Conservation (phyloP, 2,888 invertebrate genomes). For the Tromatobia lineatoria region DNA sequence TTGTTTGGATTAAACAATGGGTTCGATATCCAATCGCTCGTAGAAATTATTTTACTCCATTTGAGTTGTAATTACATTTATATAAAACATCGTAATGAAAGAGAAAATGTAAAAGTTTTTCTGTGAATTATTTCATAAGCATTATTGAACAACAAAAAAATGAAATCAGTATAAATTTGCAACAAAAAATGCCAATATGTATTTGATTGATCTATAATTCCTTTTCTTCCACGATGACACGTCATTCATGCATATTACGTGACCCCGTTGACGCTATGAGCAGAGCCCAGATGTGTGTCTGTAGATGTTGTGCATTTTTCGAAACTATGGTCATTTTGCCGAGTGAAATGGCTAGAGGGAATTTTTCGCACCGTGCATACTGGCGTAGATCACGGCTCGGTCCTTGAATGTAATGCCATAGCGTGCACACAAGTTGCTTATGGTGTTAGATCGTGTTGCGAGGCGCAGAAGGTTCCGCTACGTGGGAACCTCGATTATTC, state of each 20-base stretch:
- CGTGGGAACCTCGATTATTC: conserved; percentile 68
- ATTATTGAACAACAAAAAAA: too few species aligned
- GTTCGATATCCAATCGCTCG: too few species aligned
- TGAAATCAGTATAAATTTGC: too few species aligned
- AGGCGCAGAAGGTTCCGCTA: conserved; percentile 43
- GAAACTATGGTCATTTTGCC: conserved; percentile 20
- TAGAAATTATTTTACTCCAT: too few species aligned
- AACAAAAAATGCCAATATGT: not conserved
- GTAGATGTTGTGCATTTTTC: conserved; percentile 43
- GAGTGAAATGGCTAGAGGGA: conserved; percentile 1
- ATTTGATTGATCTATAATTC: not conserved
- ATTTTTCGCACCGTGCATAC: conserved; percentile 27
- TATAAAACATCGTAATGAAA: too few species aligned
- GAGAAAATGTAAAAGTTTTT: too few species aligned
- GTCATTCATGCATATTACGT: conserved; percentile 22
- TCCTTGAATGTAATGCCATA: conserved; percentile 35
- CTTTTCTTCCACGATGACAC: not conserved
- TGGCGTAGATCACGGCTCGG: conserved; percentile 23
- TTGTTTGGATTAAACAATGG: too few species aligned
- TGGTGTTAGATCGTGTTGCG: conserved; percentile 40
- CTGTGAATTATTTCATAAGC: too few species aligned
- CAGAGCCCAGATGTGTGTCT: not conserved
- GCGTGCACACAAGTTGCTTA: conserved; percentile 25
- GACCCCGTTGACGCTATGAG: not conserved
- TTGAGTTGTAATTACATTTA: too few species aligned